Percentiles rank a stretch among this genome's conserved stretches.
These are phyloP conservation scores for Ochlodes sylvanus DNA, from an alignment of 2,888 invertebrate species.

Conservation along the genomic window DNA sequence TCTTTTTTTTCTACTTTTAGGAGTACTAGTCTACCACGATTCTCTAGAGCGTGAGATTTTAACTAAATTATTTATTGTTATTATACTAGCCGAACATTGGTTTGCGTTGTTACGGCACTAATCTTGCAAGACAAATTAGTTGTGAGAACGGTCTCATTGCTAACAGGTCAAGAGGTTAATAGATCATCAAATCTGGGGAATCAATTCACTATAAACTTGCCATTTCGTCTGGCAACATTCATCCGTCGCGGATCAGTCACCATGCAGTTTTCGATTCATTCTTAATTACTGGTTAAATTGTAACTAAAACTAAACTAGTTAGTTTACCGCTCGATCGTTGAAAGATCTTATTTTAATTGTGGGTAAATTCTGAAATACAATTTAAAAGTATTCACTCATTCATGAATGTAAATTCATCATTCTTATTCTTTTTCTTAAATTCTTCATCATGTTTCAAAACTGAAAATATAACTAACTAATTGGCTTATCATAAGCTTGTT, in stretches of 20 bases:
- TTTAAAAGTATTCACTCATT: too few species aligned
- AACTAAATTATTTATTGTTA: neutral
- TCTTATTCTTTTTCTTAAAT: too few species aligned
- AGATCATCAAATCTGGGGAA: conserved; percentile 34
- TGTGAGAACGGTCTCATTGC: conserved; percentile 5
- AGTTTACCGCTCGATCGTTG: too few species aligned
- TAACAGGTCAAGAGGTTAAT: conserved; percentile 2
- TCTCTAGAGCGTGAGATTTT: neutral
- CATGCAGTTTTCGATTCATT: conserved; percentile 8
- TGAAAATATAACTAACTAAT: too few species aligned
- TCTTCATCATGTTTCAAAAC: too few species aligned
- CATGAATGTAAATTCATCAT: too few species aligned
- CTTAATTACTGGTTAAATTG: neutral
- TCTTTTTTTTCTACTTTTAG: too few species aligned
- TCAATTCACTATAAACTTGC: conserved; percentile 29
- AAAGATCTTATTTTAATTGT: too few species aligned
- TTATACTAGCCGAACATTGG: neutral
- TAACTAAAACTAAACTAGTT: too few species aligned
- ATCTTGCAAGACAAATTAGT: neutral
- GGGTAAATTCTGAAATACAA: too few species aligned
- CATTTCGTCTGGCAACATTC: conserved; percentile 14
- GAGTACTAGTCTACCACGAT: too few species aligned
- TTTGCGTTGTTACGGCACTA: neutral
- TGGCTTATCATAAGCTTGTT: too few species aligned
- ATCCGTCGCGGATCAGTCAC: neutral